Percentiles rank a stretch among this genome's conserved stretches.
Evolutionary conservation across 1,140 invertebrate species (phyloP).

Genomic region (Hyles vespertilio): DNA sequence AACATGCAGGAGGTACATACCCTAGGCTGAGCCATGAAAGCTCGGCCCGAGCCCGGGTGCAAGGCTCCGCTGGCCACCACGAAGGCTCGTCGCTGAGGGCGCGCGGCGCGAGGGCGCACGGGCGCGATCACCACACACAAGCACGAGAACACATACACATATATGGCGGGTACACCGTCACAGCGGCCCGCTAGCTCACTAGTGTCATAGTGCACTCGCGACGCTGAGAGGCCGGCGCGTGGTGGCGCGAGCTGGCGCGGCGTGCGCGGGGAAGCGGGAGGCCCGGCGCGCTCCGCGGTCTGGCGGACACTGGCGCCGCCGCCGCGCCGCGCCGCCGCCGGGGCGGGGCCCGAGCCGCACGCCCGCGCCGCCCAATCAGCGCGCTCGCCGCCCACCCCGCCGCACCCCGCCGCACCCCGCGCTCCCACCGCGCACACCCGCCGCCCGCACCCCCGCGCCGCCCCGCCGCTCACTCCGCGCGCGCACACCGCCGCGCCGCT

Average conservation of each 20-base stretch:
- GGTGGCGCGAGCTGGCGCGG: slow-evolving; percentile 60
- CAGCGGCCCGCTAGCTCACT: slow-evolving; percentile 72
- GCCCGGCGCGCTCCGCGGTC: slow-evolving; percentile 74
- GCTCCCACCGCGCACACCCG: slow-evolving; percentile 17
- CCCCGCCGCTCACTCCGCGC: slow-evolving; percentile 26
- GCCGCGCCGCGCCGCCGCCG: slow-evolving; percentile 41
- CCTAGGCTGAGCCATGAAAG: slow-evolving; percentile 76
- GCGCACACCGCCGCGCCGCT: slow-evolving; percentile 22
- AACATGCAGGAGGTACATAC: slow-evolving; percentile 54
- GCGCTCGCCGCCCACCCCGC: slow-evolving; percentile 14
- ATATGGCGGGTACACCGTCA: slow-evolving; percentile 61
- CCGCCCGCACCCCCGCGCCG: slow-evolving; percentile 22
- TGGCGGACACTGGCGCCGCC: slow-evolving; percentile 68
- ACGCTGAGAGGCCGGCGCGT: slow-evolving; percentile 48
- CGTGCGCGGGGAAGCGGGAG: slow-evolving; percentile 67
- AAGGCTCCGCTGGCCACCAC: slow-evolving; percentile 74
- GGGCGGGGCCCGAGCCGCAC: slow-evolving; percentile 48
- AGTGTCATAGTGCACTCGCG: slow-evolving; percentile 74
- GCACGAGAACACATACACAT: slow-evolving; percentile 71
- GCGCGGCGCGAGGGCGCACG: slow-evolving; percentile 23
- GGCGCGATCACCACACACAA: slow-evolving; percentile 65
- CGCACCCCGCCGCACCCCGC: slow-evolving; percentile 10
- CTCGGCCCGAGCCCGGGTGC: slow-evolving; percentile 74
- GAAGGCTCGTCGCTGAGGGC: slow-evolving; percentile 54
- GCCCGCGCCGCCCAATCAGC: slow-evolving; percentile 36